These are phyloP conservation scores for Holotrichia oblita DNA, from an alignment of 1,140 invertebrate species.

Conservation along the genomic window DNA sequence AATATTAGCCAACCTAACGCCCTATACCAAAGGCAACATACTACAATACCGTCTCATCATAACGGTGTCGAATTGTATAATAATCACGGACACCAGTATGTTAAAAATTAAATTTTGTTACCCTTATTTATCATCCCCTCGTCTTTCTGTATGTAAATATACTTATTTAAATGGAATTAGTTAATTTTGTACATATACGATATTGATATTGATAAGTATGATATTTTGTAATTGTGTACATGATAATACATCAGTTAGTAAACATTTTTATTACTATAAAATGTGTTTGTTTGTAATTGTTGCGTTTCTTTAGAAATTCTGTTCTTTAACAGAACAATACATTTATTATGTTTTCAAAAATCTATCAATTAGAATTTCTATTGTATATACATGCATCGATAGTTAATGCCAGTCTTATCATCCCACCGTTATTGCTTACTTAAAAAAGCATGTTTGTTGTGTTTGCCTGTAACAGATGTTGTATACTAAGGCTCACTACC, in stretches of 20 bases:
- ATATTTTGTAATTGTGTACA: constrained; percentile 41
- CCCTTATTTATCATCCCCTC: constrained; percentile 20
- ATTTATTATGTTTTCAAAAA: too few relatives aligned
- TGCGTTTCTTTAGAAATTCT: too few relatives aligned
- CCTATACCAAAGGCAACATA: constrained; percentile 65
- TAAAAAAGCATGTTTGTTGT: too few relatives aligned
- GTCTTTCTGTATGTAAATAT: constrained; percentile 37
- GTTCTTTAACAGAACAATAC: too few relatives aligned
- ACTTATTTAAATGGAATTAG: constrained; percentile 36
- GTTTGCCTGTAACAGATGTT: too few relatives aligned
- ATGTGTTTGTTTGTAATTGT: not conserved
- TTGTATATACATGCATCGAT: too few relatives aligned
- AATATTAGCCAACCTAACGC: constrained; percentile 47
- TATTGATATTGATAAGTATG: constrained; percentile 36
- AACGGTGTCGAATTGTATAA: constrained; percentile 69
- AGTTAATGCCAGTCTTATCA: too few relatives aligned
- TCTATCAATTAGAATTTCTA: too few relatives aligned
- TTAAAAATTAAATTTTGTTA: constrained; percentile 19
- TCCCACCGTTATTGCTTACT: too few relatives aligned
- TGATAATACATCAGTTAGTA: constrained; percentile 29
- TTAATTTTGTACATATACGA: constrained; percentile 40
- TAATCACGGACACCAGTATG: constrained; percentile 39
- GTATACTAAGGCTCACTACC: too few relatives aligned
- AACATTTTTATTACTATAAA: constrained; percentile 20
- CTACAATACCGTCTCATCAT: constrained; percentile 72